phyloP scores from a whole-genome alignment of 2,113 vertebrate species.

The Progne subis region DNA sequence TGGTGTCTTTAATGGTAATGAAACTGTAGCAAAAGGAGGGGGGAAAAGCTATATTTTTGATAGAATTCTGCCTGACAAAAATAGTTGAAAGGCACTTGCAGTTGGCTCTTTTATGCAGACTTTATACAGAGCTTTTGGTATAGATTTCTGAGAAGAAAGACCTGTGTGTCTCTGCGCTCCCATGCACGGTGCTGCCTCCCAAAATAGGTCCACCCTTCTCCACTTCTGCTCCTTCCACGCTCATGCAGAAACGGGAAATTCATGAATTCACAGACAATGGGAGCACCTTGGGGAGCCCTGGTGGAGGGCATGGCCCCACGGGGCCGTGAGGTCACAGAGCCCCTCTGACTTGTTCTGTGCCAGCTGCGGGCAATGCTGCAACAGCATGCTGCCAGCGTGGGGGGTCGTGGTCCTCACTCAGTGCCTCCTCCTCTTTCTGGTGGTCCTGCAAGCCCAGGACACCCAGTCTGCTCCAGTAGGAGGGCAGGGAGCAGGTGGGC shows the following conservation, averaged over 20 bases:
- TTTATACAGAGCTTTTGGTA: neutral
- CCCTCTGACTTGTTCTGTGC: neutral
- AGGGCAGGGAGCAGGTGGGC: neutral
- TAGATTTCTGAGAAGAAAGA: neutral
- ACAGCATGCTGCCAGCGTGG: neutral
- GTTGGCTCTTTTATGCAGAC: neutral
- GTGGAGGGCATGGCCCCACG: rapidly evolving
- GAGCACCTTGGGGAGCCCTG: neutral
- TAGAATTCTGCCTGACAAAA: neutral
- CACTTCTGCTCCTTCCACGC: neutral
- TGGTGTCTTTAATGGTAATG: neutral
- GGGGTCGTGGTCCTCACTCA: neutral
- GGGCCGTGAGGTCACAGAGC: neutral
- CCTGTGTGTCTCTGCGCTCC: neutral
- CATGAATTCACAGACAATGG: rapidly evolving
- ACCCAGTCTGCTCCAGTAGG: neutral
- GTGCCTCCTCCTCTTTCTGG: neutral
- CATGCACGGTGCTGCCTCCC: neutral
- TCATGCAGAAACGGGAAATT: neutral
- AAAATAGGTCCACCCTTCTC: neutral
- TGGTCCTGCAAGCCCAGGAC: neutral
- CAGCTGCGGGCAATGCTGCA: neutral
- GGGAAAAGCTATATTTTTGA: neutral
- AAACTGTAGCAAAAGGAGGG: neutral
- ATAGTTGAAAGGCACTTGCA: neutral